phyloP scores from a whole-genome alignment of 1,140 invertebrate species.

The Apolygus lucorum region DNA sequence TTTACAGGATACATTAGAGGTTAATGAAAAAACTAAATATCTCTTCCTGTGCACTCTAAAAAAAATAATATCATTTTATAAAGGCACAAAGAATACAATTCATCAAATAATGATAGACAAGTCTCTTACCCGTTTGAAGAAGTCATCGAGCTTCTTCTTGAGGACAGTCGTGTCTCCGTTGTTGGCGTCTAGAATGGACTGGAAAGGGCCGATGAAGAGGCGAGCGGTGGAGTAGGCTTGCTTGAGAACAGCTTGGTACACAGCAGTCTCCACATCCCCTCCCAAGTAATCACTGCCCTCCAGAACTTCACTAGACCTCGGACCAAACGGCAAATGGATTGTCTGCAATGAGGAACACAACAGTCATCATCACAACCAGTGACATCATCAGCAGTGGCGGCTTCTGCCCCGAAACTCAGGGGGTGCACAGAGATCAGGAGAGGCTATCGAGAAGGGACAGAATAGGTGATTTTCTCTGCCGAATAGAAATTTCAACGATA shows the following conservation, averaged over 20 bases:
- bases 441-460: too few species aligned
- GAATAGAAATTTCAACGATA: neutral
- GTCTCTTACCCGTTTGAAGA: constrained; percentile 52
- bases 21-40: too few species aligned
- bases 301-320: constrained; percentile 51
- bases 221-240: constrained; percentile 68
- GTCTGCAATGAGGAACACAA: constrained; percentile 44
- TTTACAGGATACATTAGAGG: too few species aligned
- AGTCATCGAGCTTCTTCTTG: constrained; percentile 53
- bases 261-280: constrained; percentile 66
- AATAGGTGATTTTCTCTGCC: too few species aligned
- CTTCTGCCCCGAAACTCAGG: too few species aligned
- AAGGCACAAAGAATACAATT: too few species aligned
- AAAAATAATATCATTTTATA: too few species aligned
- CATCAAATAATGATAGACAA: neutral
- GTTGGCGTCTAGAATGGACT: constrained; percentile 45
- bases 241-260: constrained; percentile 61
- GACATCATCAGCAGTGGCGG: too few species aligned
- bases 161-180: constrained; percentile 46
- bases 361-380: too few species aligned
- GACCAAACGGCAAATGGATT: constrained; percentile 56
- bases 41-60: too few species aligned
- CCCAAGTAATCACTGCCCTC: constrained; percentile 60
- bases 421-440: too few species aligned
- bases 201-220: constrained; percentile 65